Base-by-base conservation (phyloP, 2,113 vertebrate genomes). In the Bubo scandiacus region DNA sequence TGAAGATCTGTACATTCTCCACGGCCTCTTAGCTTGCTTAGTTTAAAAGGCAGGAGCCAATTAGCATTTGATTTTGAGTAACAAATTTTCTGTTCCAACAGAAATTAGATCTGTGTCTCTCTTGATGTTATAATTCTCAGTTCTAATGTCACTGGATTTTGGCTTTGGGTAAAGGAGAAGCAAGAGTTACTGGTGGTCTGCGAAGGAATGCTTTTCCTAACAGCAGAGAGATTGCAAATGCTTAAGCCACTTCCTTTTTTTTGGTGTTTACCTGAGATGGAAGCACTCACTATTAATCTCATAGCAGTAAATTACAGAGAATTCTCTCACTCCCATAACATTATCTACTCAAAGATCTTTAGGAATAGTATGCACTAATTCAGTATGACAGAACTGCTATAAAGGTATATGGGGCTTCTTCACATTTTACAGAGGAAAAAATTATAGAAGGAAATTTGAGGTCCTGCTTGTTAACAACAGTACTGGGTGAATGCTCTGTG, bases 1-100 rank as follows among this genome's bases (percentile, higher is more conserved):
- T 97, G 94, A 97, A 94, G 94, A 95, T 92, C 81, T 93, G 59
- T 80, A 87, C 5, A 2, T 91, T 80, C 70, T 97, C 51, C 66
- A 73, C 2, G 17, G 90, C 19, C 84, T 94, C 66, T 92, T 45
- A 82, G 29, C 49, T 91, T 68, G 49, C 1, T 4, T 22, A 65
- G 34, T 93, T 93, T 71, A 62, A 95, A 91, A 83, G 74, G 38
- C 34, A 77, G 78, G 36, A 88, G 71, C 19, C 54, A 57, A 88
- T 94, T 96, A 94, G n/a, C 81, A 93, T 94, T 82, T 62, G 81
- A 92, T 93, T 97, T 96, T 95, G 96, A 88, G 93, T 93, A 95
- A 83, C 87, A 96, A 91, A 93, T 94, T 88, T 90, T 93, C 42
- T 82, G 42, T 94, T 92, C 74, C 71, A 88, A 83, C 29, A 86